Percentiles rank a stretch among this genome's conserved stretches.
These are phyloP conservation scores for Bucco capensis DNA, from an alignment of 2,113 vertebrate species.

Conservation along the genomic window DNA sequence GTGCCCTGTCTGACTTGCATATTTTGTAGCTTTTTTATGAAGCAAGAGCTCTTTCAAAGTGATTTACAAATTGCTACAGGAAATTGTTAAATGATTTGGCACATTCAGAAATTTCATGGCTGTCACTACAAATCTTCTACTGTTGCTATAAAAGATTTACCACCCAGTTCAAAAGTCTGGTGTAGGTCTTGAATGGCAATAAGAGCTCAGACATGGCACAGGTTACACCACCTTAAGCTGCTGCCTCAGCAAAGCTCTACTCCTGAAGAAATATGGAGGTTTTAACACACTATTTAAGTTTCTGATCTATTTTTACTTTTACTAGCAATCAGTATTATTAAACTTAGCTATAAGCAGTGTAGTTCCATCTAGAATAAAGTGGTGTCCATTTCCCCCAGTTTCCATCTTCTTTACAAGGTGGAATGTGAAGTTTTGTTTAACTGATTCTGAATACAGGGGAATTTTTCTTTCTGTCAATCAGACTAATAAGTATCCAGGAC, in stretches of 20 bases:
- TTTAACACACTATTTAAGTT: neutral
- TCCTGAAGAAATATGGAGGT: rapidly evolving
- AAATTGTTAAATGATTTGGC: neutral
- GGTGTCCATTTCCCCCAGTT: neutral
- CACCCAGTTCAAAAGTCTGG: neutral
- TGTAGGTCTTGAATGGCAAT: neutral
- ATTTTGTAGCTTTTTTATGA: neutral
- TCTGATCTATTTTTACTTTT: neutral
- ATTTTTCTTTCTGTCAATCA: neutral
- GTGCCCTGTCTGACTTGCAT: neutral
- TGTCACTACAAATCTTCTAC: neutral
- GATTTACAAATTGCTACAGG: neutral
- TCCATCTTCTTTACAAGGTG: neutral
- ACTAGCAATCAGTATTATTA: neutral
- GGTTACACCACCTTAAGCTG: neutral
- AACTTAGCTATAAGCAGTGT: neutral
- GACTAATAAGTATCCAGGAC: neutral
- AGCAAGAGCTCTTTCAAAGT: neutral
- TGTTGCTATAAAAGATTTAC: neutral
- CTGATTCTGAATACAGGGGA: neutral
- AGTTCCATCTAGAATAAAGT: neutral
- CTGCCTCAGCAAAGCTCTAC: neutral
- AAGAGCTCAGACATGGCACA: neutral
- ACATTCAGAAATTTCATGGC: neutral
- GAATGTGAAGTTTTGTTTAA: neutral